A percentile compares a stretch with the other conserved stretches of the same genome.
phyloP scores from a whole-genome alignment of 2,113 vertebrate genomes.

The Heterotilapia buettikoferi region DNA sequence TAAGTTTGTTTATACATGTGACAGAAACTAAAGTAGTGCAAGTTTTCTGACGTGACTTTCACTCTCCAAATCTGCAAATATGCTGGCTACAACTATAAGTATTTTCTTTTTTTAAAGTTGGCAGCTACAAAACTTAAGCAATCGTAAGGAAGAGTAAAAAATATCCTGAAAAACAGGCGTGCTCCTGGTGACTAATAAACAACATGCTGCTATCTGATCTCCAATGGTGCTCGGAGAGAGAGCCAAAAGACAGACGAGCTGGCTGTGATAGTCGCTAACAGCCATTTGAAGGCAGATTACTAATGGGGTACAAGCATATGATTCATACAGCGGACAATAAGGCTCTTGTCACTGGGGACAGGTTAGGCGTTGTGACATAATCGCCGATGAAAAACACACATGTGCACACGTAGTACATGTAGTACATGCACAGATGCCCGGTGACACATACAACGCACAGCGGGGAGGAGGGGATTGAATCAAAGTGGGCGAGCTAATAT shows the following conservation, averaged over 20 bases:
- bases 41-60: not conserved
- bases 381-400: not conserved
- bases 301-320: constrained; percentile 43
- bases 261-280: constrained; percentile 13
- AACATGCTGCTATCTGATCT: constrained; percentile 38
- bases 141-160: not conserved
- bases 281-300: constrained; percentile 47
- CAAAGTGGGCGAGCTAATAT: constrained; percentile 46
- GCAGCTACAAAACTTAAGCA: not conserved
- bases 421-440: not conserved
- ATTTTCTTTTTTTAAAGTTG: not conserved
- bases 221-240: not conserved
- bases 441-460: not conserved
- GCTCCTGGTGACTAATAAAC: constrained; percentile 45
- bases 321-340: constrained; percentile 45
- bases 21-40: not conserved
- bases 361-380: constrained; percentile 34
- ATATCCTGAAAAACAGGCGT: not conserved
- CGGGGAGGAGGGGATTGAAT: not conserved
- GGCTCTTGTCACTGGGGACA: constrained; percentile 32
- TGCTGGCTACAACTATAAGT: not conserved
- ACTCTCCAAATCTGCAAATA: not conserved
- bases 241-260: constrained; percentile 31
- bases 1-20: not conserved
- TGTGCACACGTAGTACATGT: not conserved